Evolutionary conservation across 1,140 invertebrate species (phyloP).

Genomic region (Drosophila yakuba): DNA sequence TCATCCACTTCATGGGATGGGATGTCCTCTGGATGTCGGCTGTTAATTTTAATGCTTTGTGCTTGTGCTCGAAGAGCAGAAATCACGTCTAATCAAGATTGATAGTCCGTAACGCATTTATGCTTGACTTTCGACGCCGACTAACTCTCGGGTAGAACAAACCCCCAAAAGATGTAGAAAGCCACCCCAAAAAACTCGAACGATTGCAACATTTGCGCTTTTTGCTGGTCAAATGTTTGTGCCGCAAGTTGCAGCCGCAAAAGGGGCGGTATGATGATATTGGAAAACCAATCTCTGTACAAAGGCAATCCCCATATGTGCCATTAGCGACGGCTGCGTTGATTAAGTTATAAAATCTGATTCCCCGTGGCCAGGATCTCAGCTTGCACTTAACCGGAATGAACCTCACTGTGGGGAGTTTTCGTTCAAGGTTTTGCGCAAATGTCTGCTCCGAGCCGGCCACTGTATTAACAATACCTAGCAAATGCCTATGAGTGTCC

Average conservation of each 20-base stretch:
- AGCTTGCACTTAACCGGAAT: conserved; percentile 23
- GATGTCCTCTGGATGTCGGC: conserved; percentile 16
- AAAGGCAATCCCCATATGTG: conserved; percentile 66
- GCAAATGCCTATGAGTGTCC: not conserved
- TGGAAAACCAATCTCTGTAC: conserved; percentile 14
- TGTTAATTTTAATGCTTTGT: conserved; percentile 73
- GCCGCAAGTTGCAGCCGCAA: conserved; percentile 69
- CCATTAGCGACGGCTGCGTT: conserved; percentile 77
- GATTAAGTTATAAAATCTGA: conserved; percentile 79
- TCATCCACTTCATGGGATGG: conserved; percentile 19
- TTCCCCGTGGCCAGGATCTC: conserved; percentile 36
- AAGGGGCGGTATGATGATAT: conserved; percentile 47
- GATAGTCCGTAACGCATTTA: conserved; percentile 82
- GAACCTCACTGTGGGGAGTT: not conserved
- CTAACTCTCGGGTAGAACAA: conserved; percentile 15
- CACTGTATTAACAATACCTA: too few relatives aligned
- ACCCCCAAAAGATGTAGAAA: conserved; percentile 12
- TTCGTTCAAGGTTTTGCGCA: too few relatives aligned
- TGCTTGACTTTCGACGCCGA: conserved; percentile 61
- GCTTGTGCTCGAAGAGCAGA: conserved; percentile 50
- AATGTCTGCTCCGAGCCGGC: too few relatives aligned
- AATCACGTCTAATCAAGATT: conserved; percentile 84
- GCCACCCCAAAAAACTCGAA: conserved; percentile 26
- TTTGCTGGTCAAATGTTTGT: conserved; percentile 76
- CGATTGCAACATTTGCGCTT: conserved; percentile 64